phyloP scores from a whole-genome alignment of 2,113 vertebrate species.

The Prochilodus magdalenae region DNA sequence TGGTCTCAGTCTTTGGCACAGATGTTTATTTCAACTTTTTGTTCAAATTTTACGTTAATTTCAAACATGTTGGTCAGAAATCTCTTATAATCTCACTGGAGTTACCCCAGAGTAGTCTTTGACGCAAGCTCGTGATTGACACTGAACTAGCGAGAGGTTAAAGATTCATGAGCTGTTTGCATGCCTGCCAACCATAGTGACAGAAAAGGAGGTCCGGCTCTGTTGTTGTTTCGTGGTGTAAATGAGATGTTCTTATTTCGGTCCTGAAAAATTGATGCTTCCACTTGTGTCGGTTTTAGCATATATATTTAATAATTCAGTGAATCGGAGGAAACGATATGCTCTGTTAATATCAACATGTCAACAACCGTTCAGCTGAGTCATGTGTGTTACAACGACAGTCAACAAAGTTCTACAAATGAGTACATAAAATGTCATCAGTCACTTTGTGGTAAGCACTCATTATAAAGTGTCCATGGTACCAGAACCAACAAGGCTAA shows the following conservation, averaged over 20 bases:
- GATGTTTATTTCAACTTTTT: not conserved
- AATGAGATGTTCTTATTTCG: constrained; percentile 21
- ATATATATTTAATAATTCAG: constrained; percentile 21
- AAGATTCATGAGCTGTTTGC: constrained; percentile 27
- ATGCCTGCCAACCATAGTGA: not conserved
- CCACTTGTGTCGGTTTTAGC: constrained; percentile 1
- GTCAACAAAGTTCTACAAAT: not conserved
- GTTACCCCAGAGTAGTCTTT: not conserved
- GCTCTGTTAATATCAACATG: not conserved
- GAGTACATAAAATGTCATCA: not conserved
- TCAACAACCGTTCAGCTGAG: not conserved
- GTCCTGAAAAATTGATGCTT: constrained; percentile 43
- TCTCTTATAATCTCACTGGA: not conserved
- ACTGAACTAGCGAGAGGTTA: not conserved
- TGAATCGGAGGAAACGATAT: not conserved
- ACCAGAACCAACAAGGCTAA: not conserved
- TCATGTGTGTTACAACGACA: not conserved
- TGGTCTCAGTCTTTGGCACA: too few relatives aligned
- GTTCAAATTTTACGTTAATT: too few relatives aligned
- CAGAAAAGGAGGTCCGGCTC: not conserved
- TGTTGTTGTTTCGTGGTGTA: constrained; percentile 16
- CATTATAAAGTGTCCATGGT: not conserved
- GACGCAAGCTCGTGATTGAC: not conserved
- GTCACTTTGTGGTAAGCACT: constrained; percentile 9
- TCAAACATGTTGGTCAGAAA: not conserved